Base-by-base conservation (phyloP, 1,140 invertebrate species). In the Micrasema minimum region DNA sequence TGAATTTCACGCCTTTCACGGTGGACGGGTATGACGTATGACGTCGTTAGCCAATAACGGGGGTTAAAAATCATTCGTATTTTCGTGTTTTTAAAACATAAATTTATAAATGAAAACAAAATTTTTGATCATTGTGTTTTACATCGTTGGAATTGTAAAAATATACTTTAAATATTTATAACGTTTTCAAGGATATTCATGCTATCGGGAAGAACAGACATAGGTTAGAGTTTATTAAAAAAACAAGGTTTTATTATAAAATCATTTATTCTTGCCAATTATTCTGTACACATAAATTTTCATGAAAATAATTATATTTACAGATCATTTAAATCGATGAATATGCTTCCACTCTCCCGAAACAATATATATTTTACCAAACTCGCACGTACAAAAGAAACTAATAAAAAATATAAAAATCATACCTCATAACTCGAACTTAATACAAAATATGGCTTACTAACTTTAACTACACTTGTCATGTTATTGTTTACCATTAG, bases 261-360 rank as follows among this genome's bases (percentile, higher is more conserved):
- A 75, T 75, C 74, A 70, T 75, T 75, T 75, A 75, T 72, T 75
- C 70, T 62, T 69, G 26, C 73, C 74, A 75, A 70, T 72, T 70
- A 72, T 70, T 72, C 74, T 75, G 74, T 75, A 75, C 74, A 75
- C 70, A 75, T 72, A 72, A 72, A 64, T 53, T 72, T 72, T 72
- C 62, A 66, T 75, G 43, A 66, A 69, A 61, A 66, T 69, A 70
- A 65, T 43, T 71, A 67, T 74, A 72, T 75, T 75, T 75, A 72
- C 70, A 72, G 67, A 70, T 72, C 62, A 66, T 66, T 65, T 45
- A 64, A 75, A 69, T 71, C 62, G 66, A 69, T 66, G 45, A 69
- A 69, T 66, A 22, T 43, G 51, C 65, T 61, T 67, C 62, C 59
- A 38, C 38, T 11, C 41, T 18, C 67, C 66, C 51, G 68, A 64